These are phyloP conservation scores for Patella caerulea DNA, from an alignment of 2,888 invertebrate genomes.

Conservation along the genomic window DNA sequence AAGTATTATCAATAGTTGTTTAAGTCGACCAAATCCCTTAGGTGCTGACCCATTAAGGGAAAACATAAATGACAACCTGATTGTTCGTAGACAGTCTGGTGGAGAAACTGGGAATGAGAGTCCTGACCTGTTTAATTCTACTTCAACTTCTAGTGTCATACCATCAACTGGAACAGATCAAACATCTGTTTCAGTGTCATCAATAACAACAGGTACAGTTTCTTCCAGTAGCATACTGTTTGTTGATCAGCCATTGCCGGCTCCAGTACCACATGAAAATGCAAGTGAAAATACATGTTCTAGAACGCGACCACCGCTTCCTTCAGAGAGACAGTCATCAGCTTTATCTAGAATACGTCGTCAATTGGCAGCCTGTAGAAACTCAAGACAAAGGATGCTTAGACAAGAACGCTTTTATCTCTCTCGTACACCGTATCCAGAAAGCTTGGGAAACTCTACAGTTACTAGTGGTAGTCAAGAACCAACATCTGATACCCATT, in stretches of 20 bases:
- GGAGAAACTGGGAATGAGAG: not conserved
- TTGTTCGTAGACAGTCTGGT: not conserved
- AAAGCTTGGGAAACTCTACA: not conserved
- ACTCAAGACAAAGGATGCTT: not conserved
- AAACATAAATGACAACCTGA: not conserved
- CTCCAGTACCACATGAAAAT: not conserved
- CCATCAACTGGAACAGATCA: not conserved
- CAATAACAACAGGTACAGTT: not conserved
- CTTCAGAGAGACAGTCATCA: not conserved
- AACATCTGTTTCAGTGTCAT: not conserved
- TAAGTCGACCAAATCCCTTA: not conserved
- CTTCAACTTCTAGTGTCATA: not conserved
- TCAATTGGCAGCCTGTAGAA: slow-evolving; percentile 1
- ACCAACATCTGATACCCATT: not conserved
- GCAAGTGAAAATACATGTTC: not conserved
- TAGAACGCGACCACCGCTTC: not conserved
- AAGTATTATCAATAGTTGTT: not conserved
- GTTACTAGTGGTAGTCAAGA: not conserved
- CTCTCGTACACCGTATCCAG: not conserved
- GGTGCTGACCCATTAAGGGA: not conserved
- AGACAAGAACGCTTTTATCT: slow-evolving; percentile 6
- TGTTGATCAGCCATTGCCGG: slow-evolving; percentile 4
- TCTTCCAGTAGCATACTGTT: not conserved
- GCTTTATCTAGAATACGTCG: not conserved
- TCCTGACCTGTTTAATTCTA: no score